These are phyloP conservation scores for Diplazon laetatorius DNA, from an alignment of 2,888 invertebrate species.

Conservation along the genomic window DNA sequence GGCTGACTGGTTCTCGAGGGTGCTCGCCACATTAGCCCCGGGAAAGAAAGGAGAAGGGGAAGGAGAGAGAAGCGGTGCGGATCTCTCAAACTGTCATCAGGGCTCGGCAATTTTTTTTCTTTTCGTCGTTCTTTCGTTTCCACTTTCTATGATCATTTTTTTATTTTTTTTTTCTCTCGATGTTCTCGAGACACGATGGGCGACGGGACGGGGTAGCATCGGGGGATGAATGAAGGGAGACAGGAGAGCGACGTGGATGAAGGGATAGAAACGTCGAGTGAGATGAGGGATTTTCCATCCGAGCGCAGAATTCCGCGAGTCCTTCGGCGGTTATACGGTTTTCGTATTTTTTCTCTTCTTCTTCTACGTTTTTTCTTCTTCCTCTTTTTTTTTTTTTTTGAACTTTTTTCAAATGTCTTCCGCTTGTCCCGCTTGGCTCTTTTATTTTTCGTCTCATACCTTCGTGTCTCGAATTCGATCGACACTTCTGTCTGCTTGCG, in stretches of 20 bases:
- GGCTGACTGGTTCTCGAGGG: conserved; percentile 60
- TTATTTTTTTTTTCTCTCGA: conserved; percentile 40
- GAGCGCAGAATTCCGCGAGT: conserved; percentile 50
- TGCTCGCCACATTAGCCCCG: conserved; percentile 74
- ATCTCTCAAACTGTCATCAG: conserved; percentile 79
- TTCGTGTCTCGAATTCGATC: conserved; percentile 31
- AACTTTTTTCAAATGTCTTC: too few relatives aligned
- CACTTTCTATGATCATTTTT: background rate
- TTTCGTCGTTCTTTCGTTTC: conserved; percentile 12
- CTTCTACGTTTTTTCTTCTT: background rate
- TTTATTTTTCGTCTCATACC: conserved; percentile 9
- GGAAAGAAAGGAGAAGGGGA: too few relatives aligned
- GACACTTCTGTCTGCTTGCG: conserved; percentile 16
- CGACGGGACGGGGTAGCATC: conserved; percentile 36
- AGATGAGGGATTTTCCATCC: conserved; percentile 45
- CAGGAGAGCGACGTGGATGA: conserved; percentile 31
- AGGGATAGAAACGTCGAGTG: conserved; percentile 17
- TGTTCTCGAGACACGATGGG: conserved; percentile 47
- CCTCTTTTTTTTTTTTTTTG: conserved; percentile 4
- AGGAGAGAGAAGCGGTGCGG: too few relatives aligned
- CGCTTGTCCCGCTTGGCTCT: background rate
- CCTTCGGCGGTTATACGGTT: conserved; percentile 21
- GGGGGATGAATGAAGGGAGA: conserved; percentile 31
- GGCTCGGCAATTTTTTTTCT: conserved; percentile 68
- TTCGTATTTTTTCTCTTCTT: conserved; percentile 2